Evolutionary conservation across 1,140 invertebrate genomes (phyloP).

Genomic region (Achroia grisella): DNA sequence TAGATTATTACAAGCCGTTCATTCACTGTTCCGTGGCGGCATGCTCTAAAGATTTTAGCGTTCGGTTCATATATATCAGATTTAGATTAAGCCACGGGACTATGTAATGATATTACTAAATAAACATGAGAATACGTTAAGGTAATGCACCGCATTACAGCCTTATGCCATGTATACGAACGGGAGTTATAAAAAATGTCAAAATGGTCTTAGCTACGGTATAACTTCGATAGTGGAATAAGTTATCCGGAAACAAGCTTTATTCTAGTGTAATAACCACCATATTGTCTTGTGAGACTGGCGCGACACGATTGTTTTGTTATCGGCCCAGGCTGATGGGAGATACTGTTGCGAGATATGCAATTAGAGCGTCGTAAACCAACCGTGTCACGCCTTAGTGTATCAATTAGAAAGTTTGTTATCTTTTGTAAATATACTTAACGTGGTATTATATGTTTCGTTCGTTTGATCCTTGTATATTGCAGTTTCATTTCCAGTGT

Average conservation of each 20-base stretch:
- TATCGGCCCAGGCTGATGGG: too few species aligned
- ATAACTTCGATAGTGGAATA: constrained; percentile 45
- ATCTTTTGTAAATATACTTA: constrained; percentile 68
- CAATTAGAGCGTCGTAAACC: constrained; percentile 19
- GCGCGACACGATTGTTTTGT: not conserved
- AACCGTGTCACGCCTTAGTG: constrained; percentile 32
- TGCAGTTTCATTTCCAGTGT: constrained; percentile 50
- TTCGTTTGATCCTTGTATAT: constrained; percentile 52
- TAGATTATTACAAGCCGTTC: constrained; percentile 14
- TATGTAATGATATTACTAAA: constrained; percentile 8
- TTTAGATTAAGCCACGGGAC: constrained; percentile 6
- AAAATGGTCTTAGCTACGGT: constrained; percentile 49
- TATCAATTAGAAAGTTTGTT: constrained; percentile 48
- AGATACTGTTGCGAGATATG: too few species aligned
- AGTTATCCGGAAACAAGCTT: constrained; percentile 61
- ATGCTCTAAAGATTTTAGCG: not conserved
- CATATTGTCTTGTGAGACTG: constrained; percentile 26
- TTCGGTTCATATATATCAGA: too few species aligned
- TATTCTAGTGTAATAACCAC: constrained; percentile 54
- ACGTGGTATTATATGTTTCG: constrained; percentile 32
- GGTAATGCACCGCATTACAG: constrained; percentile 57
- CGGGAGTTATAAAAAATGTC: constrained; percentile 54
- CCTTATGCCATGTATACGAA: constrained; percentile 71
- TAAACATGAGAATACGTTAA: constrained; percentile 20
- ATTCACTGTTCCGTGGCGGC: constrained; percentile 12